These are phyloP conservation scores for Vireo altiloquus DNA, from an alignment of 2,113 vertebrate species.

Conservation along the genomic window DNA sequence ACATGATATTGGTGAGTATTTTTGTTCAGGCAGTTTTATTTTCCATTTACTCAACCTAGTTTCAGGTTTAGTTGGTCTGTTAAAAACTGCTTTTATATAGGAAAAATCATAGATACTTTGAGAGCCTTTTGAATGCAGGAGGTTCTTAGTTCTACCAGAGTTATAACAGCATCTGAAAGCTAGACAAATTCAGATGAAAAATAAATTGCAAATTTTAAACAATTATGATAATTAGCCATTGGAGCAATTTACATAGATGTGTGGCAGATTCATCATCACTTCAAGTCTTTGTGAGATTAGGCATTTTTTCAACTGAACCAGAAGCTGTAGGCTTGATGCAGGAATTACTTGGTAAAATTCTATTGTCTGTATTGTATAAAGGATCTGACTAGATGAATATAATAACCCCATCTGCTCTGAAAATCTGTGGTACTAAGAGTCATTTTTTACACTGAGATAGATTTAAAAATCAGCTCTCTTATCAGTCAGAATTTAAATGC, in stretches of 20 bases:
- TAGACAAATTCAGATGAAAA: constrained; percentile 47
- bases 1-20: constrained; percentile 88
- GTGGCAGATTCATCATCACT: constrained; percentile 38
- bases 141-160: neutral
- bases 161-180: constrained; percentile 1
- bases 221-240: constrained; percentile 40
- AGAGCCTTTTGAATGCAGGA: neutral
- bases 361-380: constrained; percentile 40
- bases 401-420: constrained; percentile 35
- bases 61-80: neutral
- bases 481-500: constrained; percentile 22
- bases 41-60: neutral
- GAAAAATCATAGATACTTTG: neutral
- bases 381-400: constrained; percentile 42
- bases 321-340: constrained; percentile 49
- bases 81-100: neutral
- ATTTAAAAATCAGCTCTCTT: constrained; percentile 4
- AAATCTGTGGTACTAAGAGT: constrained; percentile 2
- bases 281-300: constrained; percentile 28
- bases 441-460: neutral
- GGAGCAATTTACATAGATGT: constrained; percentile 13
- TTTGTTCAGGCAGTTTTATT: neutral
- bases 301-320: constrained; percentile 34
- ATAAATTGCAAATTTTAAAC: constrained; percentile 50
- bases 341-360: constrained; percentile 39